phyloP scores from a whole-genome alignment of 2,113 vertebrate genomes.

The Ictalurus punctatus region DNA sequence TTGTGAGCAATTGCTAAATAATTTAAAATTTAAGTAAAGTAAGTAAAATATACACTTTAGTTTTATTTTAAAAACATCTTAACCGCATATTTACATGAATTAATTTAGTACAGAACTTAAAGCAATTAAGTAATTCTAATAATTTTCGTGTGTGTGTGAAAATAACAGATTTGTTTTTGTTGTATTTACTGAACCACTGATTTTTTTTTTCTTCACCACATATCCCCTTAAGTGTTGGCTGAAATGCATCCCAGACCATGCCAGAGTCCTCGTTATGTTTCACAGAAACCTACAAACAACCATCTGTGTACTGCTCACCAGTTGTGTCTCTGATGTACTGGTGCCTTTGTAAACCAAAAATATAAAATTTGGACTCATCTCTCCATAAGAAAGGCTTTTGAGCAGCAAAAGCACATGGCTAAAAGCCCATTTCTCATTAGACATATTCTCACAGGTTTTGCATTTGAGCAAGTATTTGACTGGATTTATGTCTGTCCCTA shows the following conservation, averaged over 20 bases:
- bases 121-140: not conserved
- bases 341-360: not conserved
- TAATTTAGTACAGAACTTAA: not conserved
- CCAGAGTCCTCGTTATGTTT: not conserved
- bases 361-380: not conserved
- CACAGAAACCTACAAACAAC: slow-evolving; percentile 3
- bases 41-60: not conserved
- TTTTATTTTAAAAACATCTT: not conserved
- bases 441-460: not conserved
- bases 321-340: not conserved
- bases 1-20: too few species aligned
- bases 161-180: not conserved
- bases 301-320: slow-evolving; percentile 9
- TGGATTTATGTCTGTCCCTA: not conserved
- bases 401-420: not conserved
- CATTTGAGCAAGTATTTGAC: not conserved
- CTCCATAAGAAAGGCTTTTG: not conserved
- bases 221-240: not conserved
- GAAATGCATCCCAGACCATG: not conserved
- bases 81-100: not conserved
- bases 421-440: slow-evolving; percentile 8
- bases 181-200: not conserved
- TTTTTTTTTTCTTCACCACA: not conserved
- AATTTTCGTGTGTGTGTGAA: not conserved
- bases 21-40: not conserved